Evolutionary conservation across 1,140 invertebrate species (phyloP).

Genomic region (Potamilus streckersoni): DNA sequence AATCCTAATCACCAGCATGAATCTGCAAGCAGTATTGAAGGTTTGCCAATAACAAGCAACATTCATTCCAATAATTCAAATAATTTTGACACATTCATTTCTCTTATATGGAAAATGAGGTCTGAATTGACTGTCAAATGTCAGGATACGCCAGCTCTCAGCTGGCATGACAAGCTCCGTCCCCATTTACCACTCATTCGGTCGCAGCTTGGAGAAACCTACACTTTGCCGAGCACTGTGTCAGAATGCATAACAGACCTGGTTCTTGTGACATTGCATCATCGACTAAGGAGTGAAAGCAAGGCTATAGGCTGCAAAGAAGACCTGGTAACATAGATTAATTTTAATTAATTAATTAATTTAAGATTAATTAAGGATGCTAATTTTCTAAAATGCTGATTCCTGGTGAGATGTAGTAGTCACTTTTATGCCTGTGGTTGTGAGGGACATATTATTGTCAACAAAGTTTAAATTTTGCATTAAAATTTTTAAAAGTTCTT

Average conservation of each 20-base stretch:
- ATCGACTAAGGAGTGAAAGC: neutral
- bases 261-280: constrained; percentile 21
- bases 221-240: constrained; percentile 9
- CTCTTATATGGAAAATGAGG: constrained; percentile 1
- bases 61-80: neutral
- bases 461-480: no score
- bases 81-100: neutral
- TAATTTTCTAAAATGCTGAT: no score
- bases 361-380: no score
- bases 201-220: constrained; percentile 14
- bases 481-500: no score
- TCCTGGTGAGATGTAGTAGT: no score
- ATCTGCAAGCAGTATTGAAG: no score
- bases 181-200: constrained; percentile 15
- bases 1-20: no score
- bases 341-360: no score
- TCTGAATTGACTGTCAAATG: neutral
- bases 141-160: constrained; percentile 14
- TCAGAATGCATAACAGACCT: constrained; percentile 29
- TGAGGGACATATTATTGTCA: no score
- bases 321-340: no score
- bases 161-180: constrained; percentile 23
- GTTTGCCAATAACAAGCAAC: neutral
- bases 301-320: no score
- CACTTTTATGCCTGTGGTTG: no score